phyloP scores from a whole-genome alignment of 1,140 invertebrate genomes.

The Muscidifurax raptorellus region DNA sequence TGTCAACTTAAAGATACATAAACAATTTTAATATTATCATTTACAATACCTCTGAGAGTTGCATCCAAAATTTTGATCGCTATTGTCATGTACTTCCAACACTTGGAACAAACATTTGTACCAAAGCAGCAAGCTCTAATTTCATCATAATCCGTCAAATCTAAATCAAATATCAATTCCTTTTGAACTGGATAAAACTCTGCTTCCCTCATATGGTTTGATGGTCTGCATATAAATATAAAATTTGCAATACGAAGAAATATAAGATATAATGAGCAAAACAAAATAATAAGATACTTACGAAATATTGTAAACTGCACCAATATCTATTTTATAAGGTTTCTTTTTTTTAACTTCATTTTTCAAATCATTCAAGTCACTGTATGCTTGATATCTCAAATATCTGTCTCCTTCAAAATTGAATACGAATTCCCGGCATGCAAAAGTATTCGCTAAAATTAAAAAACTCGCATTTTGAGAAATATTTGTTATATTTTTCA shows the following conservation, averaged over 20 bases:
- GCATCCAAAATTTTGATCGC: conserved; percentile 92
- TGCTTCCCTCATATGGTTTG: conserved; percentile 36
- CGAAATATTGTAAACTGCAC: conserved; percentile 88
- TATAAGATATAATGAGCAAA: conserved; percentile 68
- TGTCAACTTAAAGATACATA: neutral
- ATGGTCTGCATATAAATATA: conserved; percentile 66
- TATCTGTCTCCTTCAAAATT: conserved; percentile 96
- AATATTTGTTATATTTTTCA: conserved; percentile 31
- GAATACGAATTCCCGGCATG: conserved; percentile 95
- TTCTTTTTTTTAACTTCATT: conserved; percentile 84
- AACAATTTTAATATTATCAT: neutral
- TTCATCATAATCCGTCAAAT: conserved; percentile 99
- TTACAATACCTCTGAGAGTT: conserved; percentile 82
- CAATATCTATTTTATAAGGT: conserved; percentile 86
- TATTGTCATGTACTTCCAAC: conserved; percentile 96
- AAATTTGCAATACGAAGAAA: conserved; percentile 49
- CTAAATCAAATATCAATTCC: conserved; percentile 98
- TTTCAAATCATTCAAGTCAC: conserved; percentile 86
- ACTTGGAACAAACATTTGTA: conserved; percentile 90
- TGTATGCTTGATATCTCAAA: conserved; percentile 92
- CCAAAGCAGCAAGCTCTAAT: conserved; percentile 91
- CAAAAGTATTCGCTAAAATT: conserved; percentile 82
- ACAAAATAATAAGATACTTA: conserved; percentile 67
- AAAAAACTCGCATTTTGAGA: conserved; percentile 30
- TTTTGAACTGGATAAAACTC: conserved; percentile 78